Conservation (phyloP, 2,888 invertebrate species). For the Agrotis segetum region DNA sequence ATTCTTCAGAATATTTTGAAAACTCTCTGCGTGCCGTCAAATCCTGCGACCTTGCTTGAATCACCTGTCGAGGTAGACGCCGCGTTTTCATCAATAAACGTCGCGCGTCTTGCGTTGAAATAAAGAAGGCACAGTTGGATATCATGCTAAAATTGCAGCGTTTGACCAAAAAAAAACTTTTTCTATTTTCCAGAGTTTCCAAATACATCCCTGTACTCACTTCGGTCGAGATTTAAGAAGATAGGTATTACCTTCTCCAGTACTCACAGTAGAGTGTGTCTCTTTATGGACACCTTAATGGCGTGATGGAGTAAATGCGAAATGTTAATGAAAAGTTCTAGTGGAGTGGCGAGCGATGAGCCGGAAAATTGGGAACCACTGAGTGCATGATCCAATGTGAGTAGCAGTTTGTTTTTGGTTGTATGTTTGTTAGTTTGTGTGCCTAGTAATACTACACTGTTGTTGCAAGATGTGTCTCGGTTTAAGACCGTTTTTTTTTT, state of each 20-base stretch:
- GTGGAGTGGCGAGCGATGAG: slow-evolving; percentile 65
- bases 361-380: slow-evolving; percentile 63
- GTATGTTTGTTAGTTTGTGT: slow-evolving; percentile 3
- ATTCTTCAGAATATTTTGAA: too few relatives aligned
- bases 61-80: too few relatives aligned
- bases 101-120: too few relatives aligned
- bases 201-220: slow-evolving; percentile 66
- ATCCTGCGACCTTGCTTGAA: too few relatives aligned
- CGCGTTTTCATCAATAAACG: too few relatives aligned
- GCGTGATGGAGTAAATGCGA: slow-evolving; percentile 71
- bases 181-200: not conserved
- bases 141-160: too few relatives aligned
- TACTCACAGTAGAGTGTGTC: slow-evolving; percentile 70
- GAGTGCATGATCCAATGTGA: slow-evolving; percentile 39
- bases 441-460: not conserved
- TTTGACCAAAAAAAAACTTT: not conserved
- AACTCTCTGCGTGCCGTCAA: too few relatives aligned
- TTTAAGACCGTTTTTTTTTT: too few relatives aligned
- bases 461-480: not conserved
- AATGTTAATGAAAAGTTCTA: slow-evolving; percentile 78
- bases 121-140: too few relatives aligned
- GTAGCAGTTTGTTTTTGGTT: slow-evolving; percentile 26
- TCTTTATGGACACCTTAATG: slow-evolving; percentile 76
- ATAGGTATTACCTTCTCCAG: slow-evolving; percentile 77
- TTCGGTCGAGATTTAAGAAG: slow-evolving; percentile 82